Conservation (phyloP, 1,140 invertebrate genomes). For the Helicoverpa armigera region DNA sequence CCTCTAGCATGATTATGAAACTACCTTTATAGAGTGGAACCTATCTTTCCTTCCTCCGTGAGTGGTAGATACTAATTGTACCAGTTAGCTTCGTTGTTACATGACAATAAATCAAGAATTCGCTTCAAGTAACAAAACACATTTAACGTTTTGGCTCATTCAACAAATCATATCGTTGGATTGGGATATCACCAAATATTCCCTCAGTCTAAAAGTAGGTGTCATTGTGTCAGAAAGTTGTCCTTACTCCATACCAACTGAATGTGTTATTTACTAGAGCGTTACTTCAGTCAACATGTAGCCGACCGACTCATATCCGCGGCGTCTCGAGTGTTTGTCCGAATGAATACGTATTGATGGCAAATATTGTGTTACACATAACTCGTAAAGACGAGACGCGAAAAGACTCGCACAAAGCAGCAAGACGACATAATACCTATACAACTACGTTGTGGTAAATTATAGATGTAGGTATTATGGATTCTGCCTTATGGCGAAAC, state of each 20-base stretch:
- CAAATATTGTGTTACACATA: slow-evolving; percentile 36
- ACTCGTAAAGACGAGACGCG: slow-evolving; percentile 18
- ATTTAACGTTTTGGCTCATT: background rate
- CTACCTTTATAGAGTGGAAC: no score
- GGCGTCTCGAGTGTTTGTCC: slow-evolving; percentile 35
- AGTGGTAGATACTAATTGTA: no score
- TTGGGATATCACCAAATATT: background rate
- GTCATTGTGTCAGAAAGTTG: slow-evolving; percentile 20
- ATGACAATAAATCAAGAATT: no score
- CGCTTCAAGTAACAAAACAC: background rate
- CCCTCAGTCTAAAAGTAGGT: background rate
- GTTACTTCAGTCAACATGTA: slow-evolving; percentile 36
- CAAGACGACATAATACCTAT: background rate
- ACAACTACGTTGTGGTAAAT: background rate
- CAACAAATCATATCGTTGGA: background rate
- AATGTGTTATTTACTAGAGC: slow-evolving; percentile 29
- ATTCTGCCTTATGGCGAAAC: no score
- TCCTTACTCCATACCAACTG: slow-evolving; percentile 22
- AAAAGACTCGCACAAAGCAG: slow-evolving; percentile 11
- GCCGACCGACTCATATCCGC: slow-evolving; percentile 28
- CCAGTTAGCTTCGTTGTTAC: no score
- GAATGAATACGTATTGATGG: slow-evolving; percentile 46
- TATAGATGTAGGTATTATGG: background rate
- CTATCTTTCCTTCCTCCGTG: no score
- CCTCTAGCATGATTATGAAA: no score